A percentile compares a stretch with the other conserved stretches of the same genome.
phyloP scores from a whole-genome alignment of 1,140 invertebrate genomes.

The Mamestra configurata region DNA sequence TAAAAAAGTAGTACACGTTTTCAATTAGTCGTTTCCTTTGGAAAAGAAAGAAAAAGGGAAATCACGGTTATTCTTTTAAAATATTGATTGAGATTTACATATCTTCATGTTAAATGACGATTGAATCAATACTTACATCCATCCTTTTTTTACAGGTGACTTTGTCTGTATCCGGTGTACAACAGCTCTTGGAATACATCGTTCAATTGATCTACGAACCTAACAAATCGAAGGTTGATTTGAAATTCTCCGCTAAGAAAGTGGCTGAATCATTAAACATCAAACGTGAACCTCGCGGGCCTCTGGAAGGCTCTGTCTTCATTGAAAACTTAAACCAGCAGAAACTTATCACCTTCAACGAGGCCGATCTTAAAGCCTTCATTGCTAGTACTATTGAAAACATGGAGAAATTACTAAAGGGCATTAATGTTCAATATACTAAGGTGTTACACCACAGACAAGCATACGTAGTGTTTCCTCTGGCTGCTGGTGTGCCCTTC shows the following conservation, averaged over 20 bases:
- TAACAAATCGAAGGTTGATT: too few species aligned
- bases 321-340: conserved; percentile 80
- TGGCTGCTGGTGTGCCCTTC: conserved; percentile 91
- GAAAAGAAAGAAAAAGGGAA: too few species aligned
- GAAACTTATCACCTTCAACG: conserved; percentile 88
- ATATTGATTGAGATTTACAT: background rate
- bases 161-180: conserved; percentile 86
- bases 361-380: conserved; percentile 86
- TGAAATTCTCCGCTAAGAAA: conserved; percentile 82
- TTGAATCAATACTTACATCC: too few species aligned
- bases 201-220: conserved; percentile 64
- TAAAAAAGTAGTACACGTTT: too few species aligned
- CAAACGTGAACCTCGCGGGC: conserved; percentile 83
- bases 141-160: conserved; percentile 64
- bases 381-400: conserved; percentile 67
- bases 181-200: conserved; percentile 83
- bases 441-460: conserved; percentile 87
- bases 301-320: conserved; percentile 89
- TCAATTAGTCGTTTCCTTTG: too few species aligned
- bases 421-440: conserved; percentile 87
- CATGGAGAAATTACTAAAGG: conserved; percentile 72
- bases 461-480: conserved; percentile 89
- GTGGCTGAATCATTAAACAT: conserved; percentile 89
- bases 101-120: too few species aligned
- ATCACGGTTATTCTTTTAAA: too few species aligned